Conservation (phyloP, 2,113 vertebrate species). For the Drymodes brunneopygia region DNA sequence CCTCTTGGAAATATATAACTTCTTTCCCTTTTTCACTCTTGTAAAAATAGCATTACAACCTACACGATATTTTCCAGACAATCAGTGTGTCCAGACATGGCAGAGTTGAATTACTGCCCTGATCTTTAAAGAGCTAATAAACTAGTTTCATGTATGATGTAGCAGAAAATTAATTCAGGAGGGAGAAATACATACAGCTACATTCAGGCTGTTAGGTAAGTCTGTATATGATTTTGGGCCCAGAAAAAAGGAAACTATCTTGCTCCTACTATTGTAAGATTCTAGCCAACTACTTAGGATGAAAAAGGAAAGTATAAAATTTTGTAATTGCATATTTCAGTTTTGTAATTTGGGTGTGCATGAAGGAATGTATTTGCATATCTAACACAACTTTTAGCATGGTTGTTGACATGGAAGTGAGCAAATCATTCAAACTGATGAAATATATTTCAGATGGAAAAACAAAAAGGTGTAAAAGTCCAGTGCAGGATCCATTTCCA, state of each 20-base stretch:
- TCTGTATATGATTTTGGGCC: background rate
- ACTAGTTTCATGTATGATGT: background rate
- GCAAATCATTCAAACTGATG: background rate
- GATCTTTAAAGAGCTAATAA: background rate
- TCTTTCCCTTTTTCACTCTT: background rate
- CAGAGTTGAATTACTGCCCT: background rate
- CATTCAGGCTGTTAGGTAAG: background rate
- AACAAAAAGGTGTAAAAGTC: background rate
- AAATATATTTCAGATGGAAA: background rate
- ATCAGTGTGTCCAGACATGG: background rate
- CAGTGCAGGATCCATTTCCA: background rate
- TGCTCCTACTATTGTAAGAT: background rate
- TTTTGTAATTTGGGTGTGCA: background rate
- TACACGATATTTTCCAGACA: background rate
- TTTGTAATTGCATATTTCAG: background rate
- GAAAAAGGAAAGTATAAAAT: background rate
- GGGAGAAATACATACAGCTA: background rate
- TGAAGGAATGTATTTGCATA: background rate
- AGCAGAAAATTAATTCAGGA: background rate
- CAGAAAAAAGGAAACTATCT: background rate
- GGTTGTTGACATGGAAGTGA: background rate
- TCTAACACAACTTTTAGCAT: background rate
- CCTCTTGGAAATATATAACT: background rate
- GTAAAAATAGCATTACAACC: background rate
- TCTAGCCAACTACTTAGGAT: background rate